These are phyloP conservation scores for Sicus ferrugineus DNA, from an alignment of 2,888 invertebrate species.

Conservation along the genomic window DNA sequence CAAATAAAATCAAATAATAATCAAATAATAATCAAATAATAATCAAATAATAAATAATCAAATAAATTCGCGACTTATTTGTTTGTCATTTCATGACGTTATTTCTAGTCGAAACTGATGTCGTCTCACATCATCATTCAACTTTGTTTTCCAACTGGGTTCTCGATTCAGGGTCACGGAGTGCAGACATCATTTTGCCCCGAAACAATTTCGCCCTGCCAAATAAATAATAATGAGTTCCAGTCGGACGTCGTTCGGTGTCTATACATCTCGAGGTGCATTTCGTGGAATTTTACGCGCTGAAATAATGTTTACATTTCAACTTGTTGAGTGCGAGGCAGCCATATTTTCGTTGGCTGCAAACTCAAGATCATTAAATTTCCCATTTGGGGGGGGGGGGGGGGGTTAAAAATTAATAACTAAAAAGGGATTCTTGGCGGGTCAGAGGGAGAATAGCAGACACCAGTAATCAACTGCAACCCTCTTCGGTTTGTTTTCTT, in stretches of 20 bases:
- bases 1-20: too few relatives aligned
- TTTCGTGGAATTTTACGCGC: background rate
- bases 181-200: background rate
- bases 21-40: too few relatives aligned
- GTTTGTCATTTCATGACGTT: too few relatives aligned
- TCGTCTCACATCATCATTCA: too few relatives aligned
- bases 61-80: too few relatives aligned
- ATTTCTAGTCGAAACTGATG: too few relatives aligned
- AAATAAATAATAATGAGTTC: constrained; percentile 18
- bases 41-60: too few relatives aligned
- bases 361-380: background rate
- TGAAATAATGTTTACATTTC: constrained; percentile 19
- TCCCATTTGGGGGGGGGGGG: too few relatives aligned
- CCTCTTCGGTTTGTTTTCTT: background rate
- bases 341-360: background rate
- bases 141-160: background rate
- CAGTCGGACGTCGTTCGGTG: background rate
- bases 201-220: background rate
- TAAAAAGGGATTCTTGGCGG: too few relatives aligned
- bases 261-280: constrained; percentile 19
- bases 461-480: too few relatives aligned
- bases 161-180: background rate
- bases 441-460: too few relatives aligned
- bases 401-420: constrained; percentile 6
- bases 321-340: constrained; percentile 13